A percentile compares a stretch with the other conserved stretches of the same genome.
phyloP scores from a whole-genome alignment of 2,113 vertebrate species.

The Daphoenositta chrysoptera region DNA sequence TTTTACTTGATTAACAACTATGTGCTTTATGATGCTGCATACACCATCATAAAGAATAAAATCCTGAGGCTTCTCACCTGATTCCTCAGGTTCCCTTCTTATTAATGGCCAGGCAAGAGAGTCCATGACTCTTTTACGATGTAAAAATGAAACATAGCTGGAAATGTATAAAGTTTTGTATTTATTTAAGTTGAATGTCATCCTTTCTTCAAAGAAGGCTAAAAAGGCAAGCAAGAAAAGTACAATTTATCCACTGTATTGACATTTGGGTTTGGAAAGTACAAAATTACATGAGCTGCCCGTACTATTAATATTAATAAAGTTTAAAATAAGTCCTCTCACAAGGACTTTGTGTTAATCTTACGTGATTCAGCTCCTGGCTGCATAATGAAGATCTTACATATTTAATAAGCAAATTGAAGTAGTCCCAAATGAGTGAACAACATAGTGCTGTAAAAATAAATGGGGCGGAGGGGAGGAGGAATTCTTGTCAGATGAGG shows the following conservation, averaged over 20 bases:
- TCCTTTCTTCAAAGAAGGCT: neutral
- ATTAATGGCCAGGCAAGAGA: neutral
- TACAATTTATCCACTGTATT: constrained; percentile 47
- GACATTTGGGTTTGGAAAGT: constrained; percentile 63
- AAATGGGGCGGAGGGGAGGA: neutral
- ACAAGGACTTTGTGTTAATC: constrained; percentile 61
- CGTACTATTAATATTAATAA: constrained; percentile 71
- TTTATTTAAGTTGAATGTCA: constrained; percentile 16
- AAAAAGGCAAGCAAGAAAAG: neutral
- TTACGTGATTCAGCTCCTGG: constrained; percentile 60
- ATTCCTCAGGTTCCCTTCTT: neutral
- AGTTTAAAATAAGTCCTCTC: constrained; percentile 49
- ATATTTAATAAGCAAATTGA: constrained; percentile 74
- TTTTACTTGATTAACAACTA: neutral
- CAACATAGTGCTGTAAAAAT: constrained; percentile 9
- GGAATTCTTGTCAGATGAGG: neutral
- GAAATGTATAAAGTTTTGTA: neutral
- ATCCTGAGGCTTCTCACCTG: neutral
- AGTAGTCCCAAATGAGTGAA: constrained; percentile 58
- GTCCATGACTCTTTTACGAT: neutral
- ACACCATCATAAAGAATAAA: neutral
- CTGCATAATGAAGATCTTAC: constrained; percentile 63
- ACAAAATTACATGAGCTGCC: constrained; percentile 20
- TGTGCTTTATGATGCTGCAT: neutral
- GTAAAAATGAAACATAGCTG: neutral